These are phyloP conservation scores for Acanthosepion lycidas DNA, from an alignment of 2,888 invertebrate genomes.

Conservation along the genomic window DNA sequence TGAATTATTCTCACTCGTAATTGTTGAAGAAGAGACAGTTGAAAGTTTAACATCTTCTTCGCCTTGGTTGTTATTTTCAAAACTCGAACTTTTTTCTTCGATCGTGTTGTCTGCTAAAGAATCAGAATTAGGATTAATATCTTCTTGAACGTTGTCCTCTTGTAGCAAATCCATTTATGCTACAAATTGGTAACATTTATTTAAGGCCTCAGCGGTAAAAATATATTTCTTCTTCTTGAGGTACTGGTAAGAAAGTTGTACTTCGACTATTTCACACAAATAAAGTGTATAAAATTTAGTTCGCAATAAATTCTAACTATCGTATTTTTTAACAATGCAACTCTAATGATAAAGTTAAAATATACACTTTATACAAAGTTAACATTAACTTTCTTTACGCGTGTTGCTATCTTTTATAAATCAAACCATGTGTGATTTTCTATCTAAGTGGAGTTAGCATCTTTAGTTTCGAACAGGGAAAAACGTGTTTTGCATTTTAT, in stretches of 20 bases:
- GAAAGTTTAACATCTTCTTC: neutral
- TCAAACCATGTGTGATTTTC: neutral
- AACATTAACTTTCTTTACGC: too few relatives aligned
- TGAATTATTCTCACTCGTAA: conserved; percentile 49
- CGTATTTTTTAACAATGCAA: neutral
- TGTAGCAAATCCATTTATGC: neutral
- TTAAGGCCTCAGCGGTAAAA: neutral
- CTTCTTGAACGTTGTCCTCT: neutral
- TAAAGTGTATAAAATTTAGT: neutral
- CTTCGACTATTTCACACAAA: neutral
- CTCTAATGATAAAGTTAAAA: neutral
- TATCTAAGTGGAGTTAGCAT: neutral
- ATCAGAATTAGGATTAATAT: neutral
- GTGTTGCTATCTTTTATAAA: too few relatives aligned
- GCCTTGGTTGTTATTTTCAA: neutral
- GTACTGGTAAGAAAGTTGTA: neutral
- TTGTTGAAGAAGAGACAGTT: conserved; percentile 51
- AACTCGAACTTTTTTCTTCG: neutral
- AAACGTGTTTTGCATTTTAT: neutral
- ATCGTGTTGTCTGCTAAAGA: neutral
- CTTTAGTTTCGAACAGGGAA: neutral
- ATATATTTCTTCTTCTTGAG: neutral
- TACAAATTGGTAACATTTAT: neutral
- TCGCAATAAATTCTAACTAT: neutral
- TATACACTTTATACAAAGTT: too few relatives aligned